Percentiles rank a stretch among this genome's conserved stretches.
Evolutionary conservation across 2,888 invertebrate genomes (phyloP).

Genomic region (Rotaria macrura): DNA sequence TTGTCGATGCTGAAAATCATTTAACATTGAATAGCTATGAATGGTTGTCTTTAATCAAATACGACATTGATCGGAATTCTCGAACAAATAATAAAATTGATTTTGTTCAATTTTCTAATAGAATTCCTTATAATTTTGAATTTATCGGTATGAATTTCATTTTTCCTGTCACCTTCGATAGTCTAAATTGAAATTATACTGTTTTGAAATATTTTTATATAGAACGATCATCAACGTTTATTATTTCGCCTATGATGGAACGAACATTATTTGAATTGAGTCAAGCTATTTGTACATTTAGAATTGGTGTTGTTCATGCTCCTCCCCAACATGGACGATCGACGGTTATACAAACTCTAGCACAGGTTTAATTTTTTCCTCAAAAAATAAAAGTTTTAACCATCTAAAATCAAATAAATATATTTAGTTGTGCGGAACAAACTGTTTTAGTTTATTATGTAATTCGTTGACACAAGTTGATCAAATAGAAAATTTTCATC

Average conservation of each 20-base stretch:
- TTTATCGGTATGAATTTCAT: neutral
- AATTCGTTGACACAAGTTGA: neutral
- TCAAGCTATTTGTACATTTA: neutral
- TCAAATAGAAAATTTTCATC: neutral
- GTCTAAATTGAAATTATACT: neutral
- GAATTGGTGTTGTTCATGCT: neutral
- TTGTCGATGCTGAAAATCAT: neutral
- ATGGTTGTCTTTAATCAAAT: neutral
- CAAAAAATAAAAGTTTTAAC: too few species aligned
- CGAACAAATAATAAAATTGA: neutral
- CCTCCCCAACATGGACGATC: neutral
- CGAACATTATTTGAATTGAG: neutral
- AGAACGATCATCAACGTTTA: slow-evolving; percentile 8
- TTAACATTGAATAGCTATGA: slow-evolving; percentile 6
- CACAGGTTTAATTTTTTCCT: neutral
- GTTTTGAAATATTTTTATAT: too few species aligned
- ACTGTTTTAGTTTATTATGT: neutral
- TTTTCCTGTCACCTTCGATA: too few species aligned
- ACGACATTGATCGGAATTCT: neutral
- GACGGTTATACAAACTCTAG: neutral
- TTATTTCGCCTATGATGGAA: neutral
- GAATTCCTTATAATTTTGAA: slow-evolving; percentile 5
- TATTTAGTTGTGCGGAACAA: neutral
- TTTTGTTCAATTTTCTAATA: slow-evolving; percentile 2
- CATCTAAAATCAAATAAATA: neutral